Conservation (phyloP, 2,888 invertebrate genomes). For the Thecophora atra region DNA sequence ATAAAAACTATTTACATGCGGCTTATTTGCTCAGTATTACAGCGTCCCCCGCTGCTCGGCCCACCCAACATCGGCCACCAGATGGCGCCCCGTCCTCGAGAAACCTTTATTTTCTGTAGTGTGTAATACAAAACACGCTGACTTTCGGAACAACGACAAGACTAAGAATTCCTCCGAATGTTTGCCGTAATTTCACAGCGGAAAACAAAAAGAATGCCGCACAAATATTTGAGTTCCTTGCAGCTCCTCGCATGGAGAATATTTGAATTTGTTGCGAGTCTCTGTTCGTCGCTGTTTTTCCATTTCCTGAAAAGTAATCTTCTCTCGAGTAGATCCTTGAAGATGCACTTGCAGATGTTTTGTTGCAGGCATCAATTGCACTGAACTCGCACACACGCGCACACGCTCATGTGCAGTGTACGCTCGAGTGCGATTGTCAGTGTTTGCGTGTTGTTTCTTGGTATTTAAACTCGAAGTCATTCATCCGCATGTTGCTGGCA, state of each 20-base stretch:
- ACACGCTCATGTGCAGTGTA: neutral
- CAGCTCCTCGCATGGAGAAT: slow-evolving; percentile 12
- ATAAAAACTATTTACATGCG: no score
- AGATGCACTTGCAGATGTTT: slow-evolving; percentile 26
- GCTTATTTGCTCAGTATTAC: no score
- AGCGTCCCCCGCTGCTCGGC: neutral
- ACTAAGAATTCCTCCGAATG: neutral
- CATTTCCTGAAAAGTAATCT: slow-evolving; percentile 3
- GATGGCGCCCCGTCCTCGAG: no score
- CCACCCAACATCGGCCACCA: neutral
- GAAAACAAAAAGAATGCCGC: slow-evolving; percentile 5
- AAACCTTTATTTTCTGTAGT: no score
- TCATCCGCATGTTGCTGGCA: slow-evolving; percentile 28
- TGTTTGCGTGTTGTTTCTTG: slow-evolving; percentile 30
- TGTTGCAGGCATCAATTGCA: slow-evolving; percentile 24
- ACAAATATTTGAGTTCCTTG: slow-evolving; percentile 22
- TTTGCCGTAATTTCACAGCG: neutral
- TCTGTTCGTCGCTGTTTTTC: no score
- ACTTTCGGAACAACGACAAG: neutral
- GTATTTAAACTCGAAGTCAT: slow-evolving; percentile 33
- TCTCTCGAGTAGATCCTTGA: slow-evolving; percentile 29
- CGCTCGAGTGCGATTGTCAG: neutral
- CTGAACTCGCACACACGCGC: neutral
- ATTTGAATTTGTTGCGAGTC: slow-evolving; percentile 13
- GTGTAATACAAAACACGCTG: no score